Evolutionary conservation across 2,888 invertebrate genomes (phyloP).

Genomic region (Rhaphigaster nebulosa): DNA sequence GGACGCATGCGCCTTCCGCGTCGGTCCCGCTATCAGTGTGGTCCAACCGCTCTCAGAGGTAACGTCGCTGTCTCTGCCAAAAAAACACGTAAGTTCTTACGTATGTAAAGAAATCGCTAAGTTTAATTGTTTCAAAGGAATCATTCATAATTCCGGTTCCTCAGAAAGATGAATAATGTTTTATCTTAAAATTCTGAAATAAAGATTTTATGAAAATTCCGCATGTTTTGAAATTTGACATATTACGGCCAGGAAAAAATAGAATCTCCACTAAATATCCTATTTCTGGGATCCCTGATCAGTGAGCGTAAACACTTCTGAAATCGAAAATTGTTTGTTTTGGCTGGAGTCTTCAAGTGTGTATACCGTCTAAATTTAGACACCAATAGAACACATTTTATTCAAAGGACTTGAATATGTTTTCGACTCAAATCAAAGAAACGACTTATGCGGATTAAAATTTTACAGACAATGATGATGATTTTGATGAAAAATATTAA

Average conservation of each 20-base stretch:
- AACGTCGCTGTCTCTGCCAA: not conserved
- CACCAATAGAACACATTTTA: not conserved
- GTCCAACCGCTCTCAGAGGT: not conserved
- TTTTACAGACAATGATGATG: too few species aligned
- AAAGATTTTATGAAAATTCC: not conserved
- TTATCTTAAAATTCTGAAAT: not conserved
- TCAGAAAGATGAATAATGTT: not conserved
- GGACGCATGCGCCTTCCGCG: constrained; percentile 9
- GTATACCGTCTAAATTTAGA: not conserved
- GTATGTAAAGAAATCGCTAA: constrained; percentile 7
- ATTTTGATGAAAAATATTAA: too few species aligned
- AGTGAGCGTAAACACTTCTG: not conserved
- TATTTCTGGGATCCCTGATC: not conserved
- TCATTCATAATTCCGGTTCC: not conserved
- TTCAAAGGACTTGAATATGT: not conserved
- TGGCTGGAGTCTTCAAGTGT: not conserved
- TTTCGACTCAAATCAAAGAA: not conserved
- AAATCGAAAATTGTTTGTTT: constrained; percentile 2
- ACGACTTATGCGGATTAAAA: not conserved
- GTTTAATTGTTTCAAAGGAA: not conserved
- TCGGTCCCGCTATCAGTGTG: not conserved
- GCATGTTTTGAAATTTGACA: not conserved
- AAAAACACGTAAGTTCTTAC: constrained; percentile 42
- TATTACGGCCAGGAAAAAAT: not conserved
- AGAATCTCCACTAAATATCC: not conserved